Evolutionary conservation across 2,113 vertebrate species (phyloP), one percentile per base, ranked within the genome.

Genomic region (Agelaius phoeniceus): DNA sequence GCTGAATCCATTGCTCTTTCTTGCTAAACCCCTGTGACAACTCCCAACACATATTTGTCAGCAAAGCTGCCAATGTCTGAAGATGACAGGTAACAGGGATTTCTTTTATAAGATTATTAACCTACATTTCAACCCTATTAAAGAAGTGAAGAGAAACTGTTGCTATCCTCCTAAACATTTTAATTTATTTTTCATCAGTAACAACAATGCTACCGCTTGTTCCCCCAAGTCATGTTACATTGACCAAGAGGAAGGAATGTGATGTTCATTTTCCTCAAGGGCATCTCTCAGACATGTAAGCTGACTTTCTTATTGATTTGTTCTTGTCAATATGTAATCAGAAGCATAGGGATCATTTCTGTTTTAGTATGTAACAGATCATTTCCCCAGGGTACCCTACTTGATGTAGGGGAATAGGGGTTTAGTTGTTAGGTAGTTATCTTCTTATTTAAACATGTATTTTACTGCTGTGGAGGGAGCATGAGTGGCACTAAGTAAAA

Each of bases 221-320:
- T 37, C 57, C 61, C 66, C 41, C 41, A 76, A 52, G 41, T 52
- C 48, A 37, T 6, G 65, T 75, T 78, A 63, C 26, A 65, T 26
- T 65, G 88, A 80, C 52, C 61, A 78, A 83, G 69, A 81, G 72
- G 88, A 90, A 90, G 59, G 69, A 89, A 87, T 1, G 2, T 14
- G 35, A 75, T 58, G 85, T 87, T 94, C 67, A n/a, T 67, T 96
- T 90, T 80, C n/a, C 77, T 90, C 85, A 96, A 84, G 89, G 86
- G 86, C 76, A 48, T 74, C 91, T 92, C 92, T 88, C 49, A 86
- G 63, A 73, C 65, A 20, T n/a, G 43, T 59, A 65, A 95, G 65
- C 65, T 54, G 52, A 84, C 48, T 92, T 87, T 65, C 61, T 79
- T 72, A 93, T 92, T 62, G 92, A 93, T 54, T 67, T 31, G 44